A percentile compares a stretch with the other conserved stretches of the same genome.
Evolutionary conservation across 23 tunicate genomes (phyloP).

Genomic region (Ciona savignyi): DNA sequence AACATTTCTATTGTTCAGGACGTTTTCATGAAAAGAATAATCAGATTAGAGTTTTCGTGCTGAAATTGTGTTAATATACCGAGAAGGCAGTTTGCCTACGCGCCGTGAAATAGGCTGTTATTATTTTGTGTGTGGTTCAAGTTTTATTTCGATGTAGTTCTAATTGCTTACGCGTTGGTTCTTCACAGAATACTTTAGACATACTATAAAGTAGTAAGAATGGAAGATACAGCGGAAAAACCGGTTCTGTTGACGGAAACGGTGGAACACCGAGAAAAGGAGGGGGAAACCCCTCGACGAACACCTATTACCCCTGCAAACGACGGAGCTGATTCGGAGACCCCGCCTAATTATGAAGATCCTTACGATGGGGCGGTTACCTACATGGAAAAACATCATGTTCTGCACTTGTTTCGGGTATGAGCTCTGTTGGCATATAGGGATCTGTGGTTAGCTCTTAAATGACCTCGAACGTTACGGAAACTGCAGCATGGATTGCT

Average conservation of each 20-base stretch:
- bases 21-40: no score
- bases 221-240: conserved; percentile 19
- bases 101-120: not conserved
- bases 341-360: conserved; percentile 72
- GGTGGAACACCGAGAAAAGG: conserved; percentile 8
- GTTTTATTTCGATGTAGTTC: not conserved
- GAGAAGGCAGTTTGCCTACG: not conserved
- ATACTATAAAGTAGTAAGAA: conserved; percentile 20
- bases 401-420: conserved; percentile 81
- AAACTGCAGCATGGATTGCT: no score
- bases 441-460: no score
- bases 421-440: no score
- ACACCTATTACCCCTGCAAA: not conserved
- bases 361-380: conserved; percentile 79
- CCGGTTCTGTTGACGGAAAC: conserved; percentile 73
- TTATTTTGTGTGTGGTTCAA: not conserved
- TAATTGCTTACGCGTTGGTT: no score
- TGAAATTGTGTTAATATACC: not conserved
- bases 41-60: no score
- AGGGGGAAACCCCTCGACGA: not conserved
- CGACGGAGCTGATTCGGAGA: conserved; percentile 36
- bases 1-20: no score
- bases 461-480: no score
- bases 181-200: no score
- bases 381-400: conserved; percentile 87